Evolutionary conservation across 2,888 invertebrate genomes (phyloP).

Genomic region (Cheilosia grossa): DNA sequence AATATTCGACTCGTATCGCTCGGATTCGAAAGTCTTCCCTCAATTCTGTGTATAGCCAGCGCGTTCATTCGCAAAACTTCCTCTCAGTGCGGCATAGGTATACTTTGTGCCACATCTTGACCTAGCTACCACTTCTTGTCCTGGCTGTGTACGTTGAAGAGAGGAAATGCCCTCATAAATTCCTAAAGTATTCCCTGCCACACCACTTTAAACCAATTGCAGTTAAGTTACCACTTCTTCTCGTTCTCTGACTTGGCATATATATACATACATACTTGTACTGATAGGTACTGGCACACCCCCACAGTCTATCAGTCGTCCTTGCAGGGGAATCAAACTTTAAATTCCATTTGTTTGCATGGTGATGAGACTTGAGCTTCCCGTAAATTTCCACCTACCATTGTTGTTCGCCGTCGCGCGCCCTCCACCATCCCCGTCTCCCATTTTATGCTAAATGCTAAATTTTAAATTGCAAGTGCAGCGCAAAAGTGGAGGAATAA

Average conservation of each 20-base stretch:
- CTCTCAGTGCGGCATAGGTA: not conserved
- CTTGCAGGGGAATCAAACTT: conserved; percentile 64
- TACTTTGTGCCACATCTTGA: conserved; percentile 46
- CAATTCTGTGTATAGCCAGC: conserved; percentile 9
- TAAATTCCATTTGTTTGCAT: conserved; percentile 68
- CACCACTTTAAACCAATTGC: conserved; percentile 58
- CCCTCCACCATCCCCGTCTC: not conserved
- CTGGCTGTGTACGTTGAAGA: conserved; percentile 9
- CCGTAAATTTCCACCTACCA: conserved; percentile 48
- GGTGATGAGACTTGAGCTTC: conserved; percentile 68
- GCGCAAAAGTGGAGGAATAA: conserved; percentile 55
- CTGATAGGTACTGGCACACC: not conserved
- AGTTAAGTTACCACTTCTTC: conserved; percentile 48
- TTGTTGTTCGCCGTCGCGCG: conserved; percentile 17
- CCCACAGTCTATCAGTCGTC: conserved; percentile 49
- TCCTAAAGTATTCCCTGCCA: conserved; percentile 52
- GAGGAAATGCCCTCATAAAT: conserved; percentile 62
- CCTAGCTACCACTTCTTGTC: conserved; percentile 53
- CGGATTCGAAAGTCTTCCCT: conserved; percentile 10
- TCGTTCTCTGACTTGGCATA: not conserved
- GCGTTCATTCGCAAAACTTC: conserved; percentile 33
- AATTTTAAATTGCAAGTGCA: conserved; percentile 70
- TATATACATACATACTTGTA: not conserved
- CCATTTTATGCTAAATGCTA: conserved; percentile 58
- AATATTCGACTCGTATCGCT: conserved; percentile 39